Evolutionary conservation across 2,888 invertebrate species (phyloP), one percentile per base, ranked within the genome.

Genomic region (Steinernema hermaphroditum): DNA sequence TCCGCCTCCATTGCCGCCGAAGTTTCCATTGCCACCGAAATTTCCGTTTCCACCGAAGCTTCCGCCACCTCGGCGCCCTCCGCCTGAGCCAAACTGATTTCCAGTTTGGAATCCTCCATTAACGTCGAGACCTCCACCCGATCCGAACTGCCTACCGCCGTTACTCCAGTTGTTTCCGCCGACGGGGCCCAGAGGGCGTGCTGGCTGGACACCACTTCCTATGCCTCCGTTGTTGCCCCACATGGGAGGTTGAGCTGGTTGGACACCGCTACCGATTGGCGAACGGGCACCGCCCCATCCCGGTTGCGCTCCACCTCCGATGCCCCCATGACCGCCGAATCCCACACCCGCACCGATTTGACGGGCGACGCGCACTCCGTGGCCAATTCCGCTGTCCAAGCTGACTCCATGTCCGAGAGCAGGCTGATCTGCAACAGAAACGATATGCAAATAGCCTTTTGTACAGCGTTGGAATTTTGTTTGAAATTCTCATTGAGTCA

Each of bases 331-430:
- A 54, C 62, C 32, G 19, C 62, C 62, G 14, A 29, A 62, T 32
- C 62, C 62, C 62, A 27, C 62, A 62, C 62, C 62, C 32, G 62
- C 22, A 32, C 62, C 62, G 32, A 62, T 62, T 32, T 62, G 62
- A n/a, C 62, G 62, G 27, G 62, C 22, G 12, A 62, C 62, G 62
- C 62, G 62, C 16, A 27, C 62, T 24, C 62, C 62, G 16, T 34
- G 29, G 62, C 62, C 62, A 16, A 62, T 62, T 62, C 62, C 62
- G 14, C 29, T 19, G 62, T 37, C 37, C 37, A 37, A 12, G 37
- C 37, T 37, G 37, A 37, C 37, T 8, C 37, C 37, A 8, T 37
- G 6, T 4, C 37, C 37, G 37, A 37, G 37, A 12, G 37, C 37
- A 12, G 37, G 37, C 12, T 12, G 6, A 12, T 37, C 37, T 37